Base-by-base conservation (phyloP, 2,113 vertebrate genomes). In the Lophura nycthemera region DNA sequence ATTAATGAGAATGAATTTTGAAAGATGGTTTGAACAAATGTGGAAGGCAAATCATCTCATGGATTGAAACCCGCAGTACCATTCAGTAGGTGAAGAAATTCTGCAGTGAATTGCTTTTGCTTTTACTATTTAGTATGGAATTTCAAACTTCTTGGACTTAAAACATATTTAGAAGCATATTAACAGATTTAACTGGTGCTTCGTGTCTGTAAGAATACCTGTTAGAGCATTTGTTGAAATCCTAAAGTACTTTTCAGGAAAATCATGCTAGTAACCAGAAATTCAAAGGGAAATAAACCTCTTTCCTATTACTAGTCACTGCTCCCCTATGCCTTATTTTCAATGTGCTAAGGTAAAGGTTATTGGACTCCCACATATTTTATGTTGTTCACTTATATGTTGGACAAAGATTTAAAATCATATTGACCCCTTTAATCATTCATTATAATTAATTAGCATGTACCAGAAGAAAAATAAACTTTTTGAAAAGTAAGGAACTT, bases 221-320 rank as follows among this genome's bases (percentile, higher is more conserved):
- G 7, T 40, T 42, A 24, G 22, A 32, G 29, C 9, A n/a, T 13
- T 40, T 52, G 24, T 79, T 2, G 6, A 17, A 83, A 54, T 48
- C 13, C 19, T 84, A 30, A 82, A 82, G 16, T 43, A 25, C 4
- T 20, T 60, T 84, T 82, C 13, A 40, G 13, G n/a, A 22, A 45
- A 70, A 87, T 7, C 18, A 69, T 5, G 22, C 36, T 32, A 42
- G 4, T 64, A 42, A 78, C 7, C 4, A 50, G 24, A 63, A 56
- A n/a, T 9, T 0, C 5, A 6, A 70, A 66, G 42, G 11, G 16
- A 70, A 43, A 1, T 11, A 69, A 69, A 5, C 4, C 1, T 3
- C 7, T 47, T 42, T 57, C 3, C 36, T 52, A 30, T 54, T 40
- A 57, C 5, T 42, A 4, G 8, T 40, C 47, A 48, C 38, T 63